Conservation (phyloP, 2,113 vertebrate genomes). For the Centropus bengalensis region DNA sequence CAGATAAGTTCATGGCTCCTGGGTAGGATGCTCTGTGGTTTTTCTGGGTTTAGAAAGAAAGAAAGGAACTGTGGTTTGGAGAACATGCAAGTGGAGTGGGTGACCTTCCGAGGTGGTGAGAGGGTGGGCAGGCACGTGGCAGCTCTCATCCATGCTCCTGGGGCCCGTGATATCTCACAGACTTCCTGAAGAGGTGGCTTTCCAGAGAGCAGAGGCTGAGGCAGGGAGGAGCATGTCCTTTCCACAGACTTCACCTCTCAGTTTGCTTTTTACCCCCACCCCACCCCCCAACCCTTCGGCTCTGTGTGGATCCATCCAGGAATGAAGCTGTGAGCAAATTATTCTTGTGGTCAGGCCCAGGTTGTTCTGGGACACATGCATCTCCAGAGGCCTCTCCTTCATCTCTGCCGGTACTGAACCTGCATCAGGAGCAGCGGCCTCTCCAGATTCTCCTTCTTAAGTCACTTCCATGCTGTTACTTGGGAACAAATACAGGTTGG, state of each 20-base stretch:
- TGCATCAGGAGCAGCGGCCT: neutral
- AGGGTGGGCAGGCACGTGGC: accelerated
- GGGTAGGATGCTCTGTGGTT: neutral
- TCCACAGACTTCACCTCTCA: neutral
- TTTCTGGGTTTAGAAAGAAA: neutral
- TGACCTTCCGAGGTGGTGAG: neutral
- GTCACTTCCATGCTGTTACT: neutral
- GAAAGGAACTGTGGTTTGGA: neutral
- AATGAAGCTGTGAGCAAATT: neutral
- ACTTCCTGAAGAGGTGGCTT: neutral
- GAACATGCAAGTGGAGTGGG: neutral
- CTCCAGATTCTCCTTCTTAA: neutral
- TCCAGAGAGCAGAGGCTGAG: neutral
- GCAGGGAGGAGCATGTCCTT: neutral
- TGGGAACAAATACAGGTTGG: neutral
- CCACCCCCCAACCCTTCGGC: neutral
- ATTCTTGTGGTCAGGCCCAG: neutral
- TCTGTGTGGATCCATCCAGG: neutral
- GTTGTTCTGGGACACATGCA: neutral
- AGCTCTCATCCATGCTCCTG: neutral
- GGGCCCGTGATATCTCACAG: neutral
- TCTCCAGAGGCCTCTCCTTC: neutral
- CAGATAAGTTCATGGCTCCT: neutral
- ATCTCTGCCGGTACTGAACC: neutral
- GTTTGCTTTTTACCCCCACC: neutral